phyloP scores from a whole-genome alignment of 2,888 invertebrate genomes.

The Drosophila infuscata region DNA sequence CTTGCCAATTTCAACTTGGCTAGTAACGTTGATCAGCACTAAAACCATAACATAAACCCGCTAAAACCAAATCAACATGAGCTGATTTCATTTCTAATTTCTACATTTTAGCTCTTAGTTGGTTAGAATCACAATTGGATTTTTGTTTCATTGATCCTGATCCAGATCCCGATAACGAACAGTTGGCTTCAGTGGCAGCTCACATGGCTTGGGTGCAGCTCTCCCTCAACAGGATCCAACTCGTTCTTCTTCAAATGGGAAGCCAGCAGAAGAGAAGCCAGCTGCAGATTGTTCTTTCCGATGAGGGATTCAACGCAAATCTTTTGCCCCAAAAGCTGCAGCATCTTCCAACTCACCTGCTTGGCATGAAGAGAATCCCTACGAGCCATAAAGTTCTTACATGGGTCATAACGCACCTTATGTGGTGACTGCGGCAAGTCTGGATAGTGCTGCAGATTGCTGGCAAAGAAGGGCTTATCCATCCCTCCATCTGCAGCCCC shows the following conservation, averaged over 20 bases:
- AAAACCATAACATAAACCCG: neutral
- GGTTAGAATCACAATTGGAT: neutral
- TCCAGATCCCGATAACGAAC: too few relatives aligned
- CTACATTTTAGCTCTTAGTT: neutral
- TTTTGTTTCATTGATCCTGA: neutral
- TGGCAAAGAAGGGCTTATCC: neutral
- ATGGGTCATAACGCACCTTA: neutral
- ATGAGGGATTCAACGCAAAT: neutral
- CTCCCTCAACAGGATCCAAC: too few relatives aligned
- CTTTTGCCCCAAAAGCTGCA: neutral
- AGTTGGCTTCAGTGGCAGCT: too few relatives aligned
- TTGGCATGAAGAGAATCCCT: neutral
- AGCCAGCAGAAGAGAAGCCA: neutral
- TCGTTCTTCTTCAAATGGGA: neutral
- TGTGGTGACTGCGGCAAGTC: neutral
- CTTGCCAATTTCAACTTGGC: neutral
- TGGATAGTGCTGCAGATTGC: neutral
- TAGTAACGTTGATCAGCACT: neutral
- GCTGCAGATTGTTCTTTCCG: neutral
- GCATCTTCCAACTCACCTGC: neutral
- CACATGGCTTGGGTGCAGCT: too few relatives aligned
- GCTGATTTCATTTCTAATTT: neutral
- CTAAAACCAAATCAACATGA: neutral
- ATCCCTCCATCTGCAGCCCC: rapidly evolving
- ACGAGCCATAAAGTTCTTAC: neutral